Conservation (phyloP, 2,888 invertebrate species). For the Catocala fraxini region DNA sequence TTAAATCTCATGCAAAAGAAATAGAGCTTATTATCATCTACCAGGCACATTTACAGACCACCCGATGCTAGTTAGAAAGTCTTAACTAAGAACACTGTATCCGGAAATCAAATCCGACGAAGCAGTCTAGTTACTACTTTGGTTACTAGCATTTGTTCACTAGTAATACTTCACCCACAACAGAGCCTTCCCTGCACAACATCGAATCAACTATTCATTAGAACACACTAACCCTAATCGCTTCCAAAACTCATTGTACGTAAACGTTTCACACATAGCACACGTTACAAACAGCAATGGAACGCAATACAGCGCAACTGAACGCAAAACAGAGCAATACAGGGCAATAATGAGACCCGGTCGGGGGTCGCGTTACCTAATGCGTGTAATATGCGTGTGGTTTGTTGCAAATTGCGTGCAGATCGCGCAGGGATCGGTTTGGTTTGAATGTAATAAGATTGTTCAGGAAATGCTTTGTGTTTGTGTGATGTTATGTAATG, state of each 20-base stretch:
- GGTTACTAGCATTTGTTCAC: no score
- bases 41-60: no score
- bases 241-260: conserved; percentile 24
- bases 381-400: conserved; percentile 40
- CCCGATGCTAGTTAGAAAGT: no score
- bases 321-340: conserved; percentile 19
- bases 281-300: conserved; percentile 1
- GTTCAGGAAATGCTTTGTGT: background rate
- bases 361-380: conserved; percentile 18
- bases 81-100: no score
- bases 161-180: background rate
- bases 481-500: background rate
- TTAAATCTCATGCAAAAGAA: no score
- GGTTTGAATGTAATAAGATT: conserved; percentile 7
- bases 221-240: conserved; percentile 21
- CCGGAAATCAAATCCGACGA: no score
- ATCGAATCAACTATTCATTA: background rate
- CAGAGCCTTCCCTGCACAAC: background rate
- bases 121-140: no score
- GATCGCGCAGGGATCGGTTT: conserved; percentile 16
- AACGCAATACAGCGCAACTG: conserved; percentile 19
- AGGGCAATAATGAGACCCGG: conserved; percentile 17
- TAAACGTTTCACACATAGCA: conserved; percentile 16
- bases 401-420: conserved; percentile 45
- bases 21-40: no score